A percentile compares a stretch with the other conserved stretches of the same genome.
Conservation (phyloP, 2,797 vertebrate species). For the Schizothorax lantsangensis region DNA sequence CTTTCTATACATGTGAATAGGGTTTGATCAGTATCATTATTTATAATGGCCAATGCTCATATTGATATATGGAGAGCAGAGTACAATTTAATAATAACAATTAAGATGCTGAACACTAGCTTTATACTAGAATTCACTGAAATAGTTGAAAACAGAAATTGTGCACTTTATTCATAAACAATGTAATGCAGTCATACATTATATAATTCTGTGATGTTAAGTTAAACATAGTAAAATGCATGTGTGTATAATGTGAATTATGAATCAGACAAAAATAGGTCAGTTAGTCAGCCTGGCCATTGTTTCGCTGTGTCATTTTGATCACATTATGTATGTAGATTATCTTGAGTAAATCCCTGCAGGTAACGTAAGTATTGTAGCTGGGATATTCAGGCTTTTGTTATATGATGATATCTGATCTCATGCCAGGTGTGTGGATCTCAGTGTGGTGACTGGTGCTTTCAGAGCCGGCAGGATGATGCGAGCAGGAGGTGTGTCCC, state of each 20-base stretch:
- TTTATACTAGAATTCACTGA: not conserved
- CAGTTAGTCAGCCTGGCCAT: not conserved
- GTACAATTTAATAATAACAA: not conserved
- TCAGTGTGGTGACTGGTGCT: conserved; percentile 9
- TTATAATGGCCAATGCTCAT: not conserved
- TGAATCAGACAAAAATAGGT: not conserved
- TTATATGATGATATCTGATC: not conserved
- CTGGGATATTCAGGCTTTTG: conserved; percentile 1
- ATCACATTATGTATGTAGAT: not conserved
- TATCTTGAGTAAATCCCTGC: not conserved
- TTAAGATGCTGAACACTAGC: too few relatives aligned
- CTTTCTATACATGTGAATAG: not conserved
- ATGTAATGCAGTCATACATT: not conserved
- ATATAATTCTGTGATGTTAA: not conserved
- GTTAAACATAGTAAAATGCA: not conserved
- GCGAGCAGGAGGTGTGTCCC: conserved; percentile 37
- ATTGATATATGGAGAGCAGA: not conserved
- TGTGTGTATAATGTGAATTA: not conserved
- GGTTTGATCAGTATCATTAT: not conserved
- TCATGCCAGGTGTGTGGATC: conserved; percentile 11
- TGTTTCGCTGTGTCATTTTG: not conserved
- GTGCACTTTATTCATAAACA: not conserved
- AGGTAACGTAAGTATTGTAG: not conserved
- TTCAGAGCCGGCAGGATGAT: conserved; percentile 20
- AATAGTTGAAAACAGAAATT: not conserved